Evolutionary conservation across 2,113 vertebrate species (phyloP).

Genomic region (Apeltes quadracus): DNA sequence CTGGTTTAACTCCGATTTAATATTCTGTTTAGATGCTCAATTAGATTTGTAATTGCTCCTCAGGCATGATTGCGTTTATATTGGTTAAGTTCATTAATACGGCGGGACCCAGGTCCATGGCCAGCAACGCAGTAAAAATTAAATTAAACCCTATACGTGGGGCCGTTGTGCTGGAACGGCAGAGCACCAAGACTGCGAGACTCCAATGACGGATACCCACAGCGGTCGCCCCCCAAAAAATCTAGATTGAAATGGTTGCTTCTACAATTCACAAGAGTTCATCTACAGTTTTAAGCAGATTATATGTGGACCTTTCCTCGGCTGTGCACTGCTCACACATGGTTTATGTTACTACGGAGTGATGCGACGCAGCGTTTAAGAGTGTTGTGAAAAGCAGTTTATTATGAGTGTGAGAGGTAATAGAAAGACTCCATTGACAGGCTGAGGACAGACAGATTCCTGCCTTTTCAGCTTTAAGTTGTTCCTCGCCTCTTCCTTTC

Average conservation of each 20-base stretch:
- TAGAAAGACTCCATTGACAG: constrained; percentile 34
- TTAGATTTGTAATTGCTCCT: constrained; percentile 80
- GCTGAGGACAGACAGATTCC: constrained; percentile 38
- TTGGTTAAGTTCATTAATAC: constrained; percentile 79
- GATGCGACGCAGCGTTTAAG: constrained; percentile 28
- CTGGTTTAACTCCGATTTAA: constrained; percentile 73
- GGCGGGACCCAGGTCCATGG: constrained; percentile 62
- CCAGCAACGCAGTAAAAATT: constrained; percentile 75
- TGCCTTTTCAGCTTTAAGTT: constrained; percentile 21
- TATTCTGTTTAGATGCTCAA: constrained; percentile 80
- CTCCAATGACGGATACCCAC: constrained; percentile 40
- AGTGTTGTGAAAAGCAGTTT: constrained; percentile 41
- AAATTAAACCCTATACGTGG: constrained; percentile 69
- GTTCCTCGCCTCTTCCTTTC: constrained; percentile 27
- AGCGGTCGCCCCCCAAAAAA: neutral
- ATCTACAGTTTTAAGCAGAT: constrained; percentile 30
- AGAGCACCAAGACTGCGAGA: constrained; percentile 38
- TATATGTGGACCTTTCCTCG: constrained; percentile 22
- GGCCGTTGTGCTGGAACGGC: constrained; percentile 45
- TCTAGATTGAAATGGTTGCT: constrained; percentile 27
- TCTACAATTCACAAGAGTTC: constrained; percentile 37
- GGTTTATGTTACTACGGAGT: constrained; percentile 42
- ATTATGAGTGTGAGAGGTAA: constrained; percentile 43
- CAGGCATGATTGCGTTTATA: constrained; percentile 78
- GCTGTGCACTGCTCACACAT: constrained; percentile 34